Base-by-base conservation (phyloP, 2,797 vertebrate genomes). In the Sebastes oblongus region DNA sequence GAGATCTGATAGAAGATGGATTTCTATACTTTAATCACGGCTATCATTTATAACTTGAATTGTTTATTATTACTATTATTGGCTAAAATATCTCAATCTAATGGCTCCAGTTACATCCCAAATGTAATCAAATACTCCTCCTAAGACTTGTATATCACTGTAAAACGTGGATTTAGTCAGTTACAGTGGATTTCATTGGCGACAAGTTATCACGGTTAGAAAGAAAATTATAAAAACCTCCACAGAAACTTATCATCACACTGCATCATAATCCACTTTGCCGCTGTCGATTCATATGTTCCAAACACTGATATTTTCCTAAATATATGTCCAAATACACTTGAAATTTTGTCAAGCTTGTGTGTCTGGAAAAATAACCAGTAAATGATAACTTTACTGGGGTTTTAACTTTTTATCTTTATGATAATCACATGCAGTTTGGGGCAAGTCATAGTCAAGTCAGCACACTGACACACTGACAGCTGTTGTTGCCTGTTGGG, bases 1-100 rank as follows among this genome's bases (percentile, higher is more conserved):
- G 42, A 24, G 39, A 56, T 29, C 16, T 61, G n/a, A 42, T 22
- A 12, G 7, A 52, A 71, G 16, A 36, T 5, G 54, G 55, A 34
- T 52, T 67, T 42, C 34, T 32, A 24, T 4, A 76, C 7, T 56
- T 85, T 18, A 42, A 25, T 72, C 77, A 79, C 27, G 13, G 61
- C 18, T 11, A 62, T 36, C 2, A 34, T 46, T 64, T 46, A 8
- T 8, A n/a, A 72, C 11, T 25, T 11, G 8, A 42, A 39, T 20
- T n/a, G 14, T 42, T 42, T 34, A 12, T 75, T 68, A 42, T 59
- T 71, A 12, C 61, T 20, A 52, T 58, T 66, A 65, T 65, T 50
- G 8, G 2, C 29, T 42, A 61, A 65, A 70, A 81, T 6, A 54
- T 34, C n/a, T 14, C 6, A 64, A 29, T 62, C 0, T 13, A 16